A percentile compares a stretch with the other conserved stretches of the same genome.
These are phyloP conservation scores for Drosophila suzukii DNA, from an alignment of 1,140 invertebrate species.

Conservation along the genomic window DNA sequence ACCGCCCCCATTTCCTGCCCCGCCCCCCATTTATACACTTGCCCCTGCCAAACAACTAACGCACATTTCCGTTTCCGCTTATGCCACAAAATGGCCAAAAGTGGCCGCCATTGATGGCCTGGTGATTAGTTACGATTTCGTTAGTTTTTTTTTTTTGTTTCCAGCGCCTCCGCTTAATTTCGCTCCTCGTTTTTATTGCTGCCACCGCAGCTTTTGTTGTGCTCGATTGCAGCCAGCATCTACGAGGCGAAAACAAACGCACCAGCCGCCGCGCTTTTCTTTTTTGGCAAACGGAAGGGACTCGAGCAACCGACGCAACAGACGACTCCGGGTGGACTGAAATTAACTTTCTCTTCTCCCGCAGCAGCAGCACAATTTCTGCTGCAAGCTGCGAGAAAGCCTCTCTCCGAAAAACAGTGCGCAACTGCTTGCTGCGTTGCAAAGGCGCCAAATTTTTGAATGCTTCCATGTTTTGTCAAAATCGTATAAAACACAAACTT, in stretches of 20 bases:
- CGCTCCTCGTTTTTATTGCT: slow-evolving; percentile 24
- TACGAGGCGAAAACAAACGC: slow-evolving; percentile 56
- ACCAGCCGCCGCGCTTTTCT: slow-evolving; percentile 15
- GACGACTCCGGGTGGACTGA: slow-evolving; percentile 56
- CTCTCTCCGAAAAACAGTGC: slow-evolving; percentile 3
- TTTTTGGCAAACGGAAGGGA: background rate
- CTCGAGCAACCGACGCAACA: slow-evolving; percentile 51
- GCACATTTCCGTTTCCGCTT: slow-evolving; percentile 66
- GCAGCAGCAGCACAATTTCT: slow-evolving; percentile 4
- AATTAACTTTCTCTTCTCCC: slow-evolving; percentile 13
- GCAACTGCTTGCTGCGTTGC: background rate
- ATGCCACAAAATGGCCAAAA: slow-evolving; percentile 47
- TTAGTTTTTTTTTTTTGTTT: slow-evolving; percentile 5
- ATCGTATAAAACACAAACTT: no score
- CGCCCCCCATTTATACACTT: slow-evolving; percentile 13
- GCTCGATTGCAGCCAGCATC: slow-evolving; percentile 42
- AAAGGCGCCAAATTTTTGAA: slow-evolving; percentile 9
- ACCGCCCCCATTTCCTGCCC: slow-evolving; percentile 23
- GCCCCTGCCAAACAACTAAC: slow-evolving; percentile 48
- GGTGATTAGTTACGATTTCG: slow-evolving; percentile 48
- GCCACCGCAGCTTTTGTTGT: slow-evolving; percentile 13
- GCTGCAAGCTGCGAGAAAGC: slow-evolving; percentile 7
- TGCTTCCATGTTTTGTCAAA: no score
- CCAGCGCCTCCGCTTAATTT: slow-evolving; percentile 38
- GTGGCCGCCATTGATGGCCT: slow-evolving; percentile 50